Evolutionary conservation across 2,888 invertebrate genomes (phyloP).

Genomic region (Tetramorium bicarinatum): DNA sequence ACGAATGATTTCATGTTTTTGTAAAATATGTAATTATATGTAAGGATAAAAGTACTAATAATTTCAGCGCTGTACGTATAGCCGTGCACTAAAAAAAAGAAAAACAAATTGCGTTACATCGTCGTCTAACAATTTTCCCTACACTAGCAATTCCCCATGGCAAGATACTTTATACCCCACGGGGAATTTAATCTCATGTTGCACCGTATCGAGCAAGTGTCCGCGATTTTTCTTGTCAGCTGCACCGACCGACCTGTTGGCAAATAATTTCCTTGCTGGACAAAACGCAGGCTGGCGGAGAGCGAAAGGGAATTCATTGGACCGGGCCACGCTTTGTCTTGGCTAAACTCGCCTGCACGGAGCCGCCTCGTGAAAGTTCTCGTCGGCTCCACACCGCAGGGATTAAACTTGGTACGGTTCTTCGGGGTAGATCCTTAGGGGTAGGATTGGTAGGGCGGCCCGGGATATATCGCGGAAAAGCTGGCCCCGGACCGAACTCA

Average conservation of each 20-base stretch:
- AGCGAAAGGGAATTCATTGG: constrained; percentile 57
- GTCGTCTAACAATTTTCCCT: constrained; percentile 5
- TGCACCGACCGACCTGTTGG: constrained; percentile 45
- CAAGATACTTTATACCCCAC: constrained; percentile 22
- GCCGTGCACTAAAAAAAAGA: not conserved
- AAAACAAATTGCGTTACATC: not conserved
- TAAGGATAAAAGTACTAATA: not conserved
- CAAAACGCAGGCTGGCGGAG: constrained; percentile 38
- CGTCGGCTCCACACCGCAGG: constrained; percentile 59
- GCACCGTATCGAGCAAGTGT: constrained; percentile 43
- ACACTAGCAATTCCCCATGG: constrained; percentile 3
- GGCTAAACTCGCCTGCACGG: constrained; percentile 46
- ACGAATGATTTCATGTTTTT: not conserved
- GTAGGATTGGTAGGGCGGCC: constrained; percentile 22
- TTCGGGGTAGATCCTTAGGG: constrained; percentile 19
- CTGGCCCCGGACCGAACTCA: constrained; percentile 25
- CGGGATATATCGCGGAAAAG: constrained; percentile 44
- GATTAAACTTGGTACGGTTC: constrained; percentile 62
- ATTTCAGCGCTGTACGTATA: not conserved
- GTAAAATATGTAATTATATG: not conserved
- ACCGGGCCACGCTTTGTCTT: constrained; percentile 57
- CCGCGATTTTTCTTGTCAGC: constrained; percentile 52
- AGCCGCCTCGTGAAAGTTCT: constrained; percentile 56
- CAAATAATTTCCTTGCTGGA: constrained; percentile 53
- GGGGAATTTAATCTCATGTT: constrained; percentile 44